phyloP scores from a whole-genome alignment of 2,113 vertebrate genomes.

The Xiphophorus maculatus region DNA sequence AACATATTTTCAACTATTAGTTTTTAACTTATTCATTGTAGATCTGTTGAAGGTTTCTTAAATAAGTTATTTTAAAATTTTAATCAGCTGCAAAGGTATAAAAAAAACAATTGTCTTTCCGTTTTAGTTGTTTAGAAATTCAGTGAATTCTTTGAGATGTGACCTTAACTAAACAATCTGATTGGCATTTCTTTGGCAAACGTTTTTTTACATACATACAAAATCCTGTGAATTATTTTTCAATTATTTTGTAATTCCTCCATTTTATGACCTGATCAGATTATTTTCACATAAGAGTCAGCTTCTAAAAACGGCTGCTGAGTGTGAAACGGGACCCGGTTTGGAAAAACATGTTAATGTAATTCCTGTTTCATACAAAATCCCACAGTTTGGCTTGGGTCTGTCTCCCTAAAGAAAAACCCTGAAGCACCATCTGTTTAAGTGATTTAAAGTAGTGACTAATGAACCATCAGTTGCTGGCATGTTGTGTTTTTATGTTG shows the following conservation, averaged over 20 bases:
- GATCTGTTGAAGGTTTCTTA: slow-evolving; percentile 4
- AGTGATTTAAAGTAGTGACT: slow-evolving; percentile 50
- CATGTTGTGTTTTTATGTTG: slow-evolving; percentile 17
- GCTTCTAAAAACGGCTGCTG: not conserved
- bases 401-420: slow-evolving; percentile 22
- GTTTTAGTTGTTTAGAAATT: not conserved
- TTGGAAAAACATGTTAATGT: slow-evolving; percentile 35
- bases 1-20: slow-evolving; percentile 23
- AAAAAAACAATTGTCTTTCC: not conserved
- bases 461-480: slow-evolving; percentile 39
- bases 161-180: too few relatives aligned
- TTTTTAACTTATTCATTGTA: not conserved
- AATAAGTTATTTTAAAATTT: slow-evolving; percentile 16
- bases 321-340: slow-evolving; percentile 33
- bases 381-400: slow-evolving; percentile 36
- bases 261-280: not conserved
- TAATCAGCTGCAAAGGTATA: not conserved
- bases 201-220: too few relatives aligned
- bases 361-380: slow-evolving; percentile 45
- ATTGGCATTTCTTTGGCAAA: too few relatives aligned
- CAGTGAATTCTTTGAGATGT: not conserved
- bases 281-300: not conserved
- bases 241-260: not conserved
- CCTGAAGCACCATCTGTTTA: slow-evolving; percentile 56
- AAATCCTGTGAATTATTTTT: too few relatives aligned